Percentiles rank a stretch among this genome's conserved stretches.
phyloP scores from a whole-genome alignment of 1,140 invertebrate species.

The Portunus trituberculatus region DNA sequence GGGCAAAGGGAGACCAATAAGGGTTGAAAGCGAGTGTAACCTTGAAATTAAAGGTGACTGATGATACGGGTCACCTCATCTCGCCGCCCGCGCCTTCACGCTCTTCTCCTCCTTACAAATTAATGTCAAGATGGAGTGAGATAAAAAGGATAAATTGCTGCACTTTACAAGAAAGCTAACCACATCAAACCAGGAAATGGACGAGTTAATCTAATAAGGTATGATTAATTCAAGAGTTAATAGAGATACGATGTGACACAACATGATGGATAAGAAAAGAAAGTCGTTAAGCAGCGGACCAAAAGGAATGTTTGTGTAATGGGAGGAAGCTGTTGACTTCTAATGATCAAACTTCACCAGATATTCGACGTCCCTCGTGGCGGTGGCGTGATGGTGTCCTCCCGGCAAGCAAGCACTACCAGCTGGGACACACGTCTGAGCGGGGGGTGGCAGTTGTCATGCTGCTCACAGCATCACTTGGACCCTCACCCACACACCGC shows the following conservation, averaged over 20 bases:
- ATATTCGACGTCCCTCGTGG: not conserved
- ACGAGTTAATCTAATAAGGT: not conserved
- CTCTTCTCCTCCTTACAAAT: not conserved
- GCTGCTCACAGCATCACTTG: not conserved
- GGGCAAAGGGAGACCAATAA: not conserved
- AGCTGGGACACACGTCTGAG: no score
- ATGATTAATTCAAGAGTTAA: not conserved
- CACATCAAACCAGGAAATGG: not conserved
- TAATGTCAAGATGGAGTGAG: not conserved
- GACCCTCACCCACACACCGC: not conserved
- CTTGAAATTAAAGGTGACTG: conserved; percentile 21
- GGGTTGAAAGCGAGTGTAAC: not conserved
- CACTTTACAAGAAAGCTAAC: not conserved
- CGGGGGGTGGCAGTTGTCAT: not conserved
- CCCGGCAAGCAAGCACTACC: not conserved
- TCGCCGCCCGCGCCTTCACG: not conserved
- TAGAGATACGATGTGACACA: not conserved
- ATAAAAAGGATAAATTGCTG: not conserved
- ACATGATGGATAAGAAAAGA: not conserved
- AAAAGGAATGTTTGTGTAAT: not conserved
- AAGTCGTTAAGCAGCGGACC: not conserved
- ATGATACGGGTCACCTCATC: not conserved
- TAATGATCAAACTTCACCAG: not conserved
- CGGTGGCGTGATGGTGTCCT: not conserved
- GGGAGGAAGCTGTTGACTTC: not conserved